These are phyloP conservation scores for Spilarctia lutea DNA, from an alignment of 2,888 invertebrate species.

Conservation along the genomic window DNA sequence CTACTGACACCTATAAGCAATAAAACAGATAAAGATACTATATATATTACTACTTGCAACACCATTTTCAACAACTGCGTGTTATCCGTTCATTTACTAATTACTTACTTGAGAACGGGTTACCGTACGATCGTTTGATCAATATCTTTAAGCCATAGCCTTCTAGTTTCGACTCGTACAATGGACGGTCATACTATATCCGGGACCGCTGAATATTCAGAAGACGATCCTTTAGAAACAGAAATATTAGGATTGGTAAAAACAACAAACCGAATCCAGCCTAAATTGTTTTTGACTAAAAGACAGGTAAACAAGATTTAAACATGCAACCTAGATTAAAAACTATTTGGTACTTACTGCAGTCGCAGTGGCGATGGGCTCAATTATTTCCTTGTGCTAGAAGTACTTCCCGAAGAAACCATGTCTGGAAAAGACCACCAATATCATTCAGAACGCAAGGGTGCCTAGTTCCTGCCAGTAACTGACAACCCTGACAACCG, in stretches of 20 bases:
- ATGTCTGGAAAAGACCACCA: neutral
- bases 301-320: conserved; percentile 61
- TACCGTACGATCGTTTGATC: conserved; percentile 24
- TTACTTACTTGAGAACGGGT: conserved; percentile 5
- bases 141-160: conserved; percentile 30
- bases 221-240: conserved; percentile 43
- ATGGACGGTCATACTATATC: conserved; percentile 66
- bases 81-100: neutral
- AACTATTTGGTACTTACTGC: neutral
- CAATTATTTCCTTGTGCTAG: neutral
- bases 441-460: neutral
- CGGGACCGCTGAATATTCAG: conserved; percentile 60
- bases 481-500: no score
- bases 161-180: conserved; percentile 30
- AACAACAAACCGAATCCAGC: conserved; percentile 55
- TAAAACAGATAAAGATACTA: no score
- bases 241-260: conserved; percentile 34
- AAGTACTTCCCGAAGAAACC: neutral
- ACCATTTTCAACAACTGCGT: neutral
- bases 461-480: neutral
- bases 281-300: conserved; percentile 67
- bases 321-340: neutral
- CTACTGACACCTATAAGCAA: no score
- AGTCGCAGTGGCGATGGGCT: no score
- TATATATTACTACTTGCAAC: neutral